Conservation (phyloP, 2,797 vertebrate genomes). For the Pangasius mekongensis region DNA sequence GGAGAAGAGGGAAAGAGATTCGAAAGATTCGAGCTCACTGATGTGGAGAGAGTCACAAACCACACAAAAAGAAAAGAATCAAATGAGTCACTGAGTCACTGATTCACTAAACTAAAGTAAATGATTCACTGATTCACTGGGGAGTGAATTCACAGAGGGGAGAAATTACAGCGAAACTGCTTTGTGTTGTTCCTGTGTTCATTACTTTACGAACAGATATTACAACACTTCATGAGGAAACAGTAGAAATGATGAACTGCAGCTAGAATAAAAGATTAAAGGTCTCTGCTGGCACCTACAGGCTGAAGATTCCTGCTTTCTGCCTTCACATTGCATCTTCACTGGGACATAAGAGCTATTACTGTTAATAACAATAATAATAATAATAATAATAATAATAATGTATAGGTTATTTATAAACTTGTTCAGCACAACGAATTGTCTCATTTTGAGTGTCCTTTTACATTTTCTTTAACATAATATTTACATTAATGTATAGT, state of each 20-base stretch:
- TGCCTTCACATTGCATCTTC: no score
- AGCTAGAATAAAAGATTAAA: background rate
- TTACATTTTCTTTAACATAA: no score
- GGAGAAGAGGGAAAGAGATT: background rate
- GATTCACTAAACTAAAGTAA: no score
- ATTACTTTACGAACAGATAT: background rate
- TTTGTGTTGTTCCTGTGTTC: background rate
- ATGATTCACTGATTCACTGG: background rate
- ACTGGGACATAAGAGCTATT: background rate
- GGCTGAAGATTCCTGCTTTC: background rate
- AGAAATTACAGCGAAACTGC: background rate
- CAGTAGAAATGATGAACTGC: background rate
- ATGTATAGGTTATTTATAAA: background rate
- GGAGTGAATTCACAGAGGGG: background rate
- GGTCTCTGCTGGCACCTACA: slow-evolving; percentile 40
- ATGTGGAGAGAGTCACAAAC: background rate
- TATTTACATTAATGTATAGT: no score
- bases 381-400: no score
- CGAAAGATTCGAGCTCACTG: background rate
- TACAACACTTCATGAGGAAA: background rate
- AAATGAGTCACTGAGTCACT: background rate
- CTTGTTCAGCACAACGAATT: background rate
- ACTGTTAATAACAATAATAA: no score
- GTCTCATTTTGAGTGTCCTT: no score
- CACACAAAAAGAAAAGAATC: background rate